A percentile compares a stretch with the other conserved stretches of the same genome.
Evolutionary conservation across 2,888 invertebrate species (phyloP).

Genomic region (Leptinotarsa tumamoca): DNA sequence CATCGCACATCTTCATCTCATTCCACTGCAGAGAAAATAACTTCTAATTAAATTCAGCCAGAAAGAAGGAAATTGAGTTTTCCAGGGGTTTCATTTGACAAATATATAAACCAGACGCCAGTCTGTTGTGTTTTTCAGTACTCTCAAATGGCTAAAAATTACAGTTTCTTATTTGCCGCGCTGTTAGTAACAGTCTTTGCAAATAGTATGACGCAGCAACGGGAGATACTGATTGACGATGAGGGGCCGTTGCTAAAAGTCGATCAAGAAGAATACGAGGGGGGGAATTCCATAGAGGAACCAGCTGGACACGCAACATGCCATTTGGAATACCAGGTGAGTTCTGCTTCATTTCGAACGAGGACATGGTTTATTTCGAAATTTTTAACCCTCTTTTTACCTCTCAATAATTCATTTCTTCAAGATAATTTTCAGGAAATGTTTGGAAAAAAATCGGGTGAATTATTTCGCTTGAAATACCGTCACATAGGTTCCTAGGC

Average conservation of each 20-base stretch:
- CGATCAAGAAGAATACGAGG: slow-evolving; percentile 43
- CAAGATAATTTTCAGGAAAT: no score
- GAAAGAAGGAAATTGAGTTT: slow-evolving; percentile 1
- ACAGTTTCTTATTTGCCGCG: slow-evolving; percentile 25
- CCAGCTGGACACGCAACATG: slow-evolving; percentile 44
- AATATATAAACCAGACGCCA: not conserved
- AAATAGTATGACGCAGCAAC: slow-evolving; percentile 42
- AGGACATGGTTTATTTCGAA: no score
- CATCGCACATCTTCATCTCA: not conserved
- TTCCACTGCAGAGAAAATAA: not conserved
- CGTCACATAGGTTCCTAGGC: no score
- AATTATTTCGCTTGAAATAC: no score
- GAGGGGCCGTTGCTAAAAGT: slow-evolving; percentile 52
- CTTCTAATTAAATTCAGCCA: not conserved
- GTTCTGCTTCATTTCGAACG: not conserved
- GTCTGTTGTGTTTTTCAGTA: slow-evolving; percentile 14
- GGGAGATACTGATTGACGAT: slow-evolving; percentile 56
- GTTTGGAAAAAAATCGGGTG: no score
- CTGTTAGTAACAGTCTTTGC: slow-evolving; percentile 27
- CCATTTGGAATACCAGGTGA: slow-evolving; percentile 50
- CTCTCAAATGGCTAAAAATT: slow-evolving; percentile 32
- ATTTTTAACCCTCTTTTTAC: no score
- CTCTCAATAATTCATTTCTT: no score
- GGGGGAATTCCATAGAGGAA: slow-evolving; percentile 40
- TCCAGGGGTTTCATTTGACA: slow-evolving; percentile 11